Evolutionary conservation across 2,113 vertebrate species (phyloP).

Genomic region (Castor canadensis): DNA sequence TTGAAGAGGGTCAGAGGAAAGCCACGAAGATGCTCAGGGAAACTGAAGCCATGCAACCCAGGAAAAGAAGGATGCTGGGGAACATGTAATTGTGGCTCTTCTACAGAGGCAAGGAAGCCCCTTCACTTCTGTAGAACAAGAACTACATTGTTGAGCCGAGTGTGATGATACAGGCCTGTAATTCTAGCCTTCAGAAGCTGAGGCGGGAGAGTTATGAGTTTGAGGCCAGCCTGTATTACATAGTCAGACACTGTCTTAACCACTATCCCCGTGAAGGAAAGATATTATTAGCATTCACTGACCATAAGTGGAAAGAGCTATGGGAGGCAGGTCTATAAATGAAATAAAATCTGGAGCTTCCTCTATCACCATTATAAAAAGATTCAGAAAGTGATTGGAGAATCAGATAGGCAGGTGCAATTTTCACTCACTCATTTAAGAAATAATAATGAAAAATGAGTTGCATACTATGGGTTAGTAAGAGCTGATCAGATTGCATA

Average conservation of each 20-base stretch:
- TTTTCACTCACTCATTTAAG: background rate
- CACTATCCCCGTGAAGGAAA: no score
- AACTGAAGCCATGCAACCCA: background rate
- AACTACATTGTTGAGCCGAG: no score
- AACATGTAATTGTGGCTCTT: background rate
- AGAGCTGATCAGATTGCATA: background rate
- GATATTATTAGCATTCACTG: background rate
- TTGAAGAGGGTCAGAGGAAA: background rate
- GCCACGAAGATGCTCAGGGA: fast-evolving
- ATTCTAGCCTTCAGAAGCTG: no score
- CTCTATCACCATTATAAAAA: background rate
- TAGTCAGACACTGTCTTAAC: no score
- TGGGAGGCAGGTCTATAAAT: fast-evolving
- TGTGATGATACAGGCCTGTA: no score
- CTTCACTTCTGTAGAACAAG: background rate
- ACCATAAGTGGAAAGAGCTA: background rate
- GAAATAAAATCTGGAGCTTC: no score
- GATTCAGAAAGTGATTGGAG: background rate
- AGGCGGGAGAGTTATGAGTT: no score
- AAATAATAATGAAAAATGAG: background rate
- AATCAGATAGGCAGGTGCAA: fast-evolving
- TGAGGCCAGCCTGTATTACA: no score
- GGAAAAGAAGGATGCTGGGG: background rate
- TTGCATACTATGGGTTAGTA: background rate
- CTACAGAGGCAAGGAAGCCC: background rate